phyloP scores from a whole-genome alignment of 1,140 invertebrate species.

The Chironomus striatipennis region DNA sequence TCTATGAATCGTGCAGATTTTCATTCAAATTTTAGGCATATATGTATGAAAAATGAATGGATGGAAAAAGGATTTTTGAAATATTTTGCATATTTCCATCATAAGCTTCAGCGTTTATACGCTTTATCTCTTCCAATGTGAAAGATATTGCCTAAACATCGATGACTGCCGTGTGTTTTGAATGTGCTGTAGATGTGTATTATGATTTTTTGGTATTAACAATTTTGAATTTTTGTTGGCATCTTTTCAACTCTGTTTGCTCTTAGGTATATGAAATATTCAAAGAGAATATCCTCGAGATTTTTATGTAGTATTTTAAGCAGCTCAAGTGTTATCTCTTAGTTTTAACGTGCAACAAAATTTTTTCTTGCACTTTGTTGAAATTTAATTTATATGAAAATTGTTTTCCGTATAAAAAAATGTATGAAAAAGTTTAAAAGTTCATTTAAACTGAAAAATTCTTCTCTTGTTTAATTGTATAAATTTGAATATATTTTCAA shows the following conservation, averaged over 20 bases:
- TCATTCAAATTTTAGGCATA: too few species aligned
- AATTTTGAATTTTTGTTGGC: not conserved
- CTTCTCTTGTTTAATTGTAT: not conserved
- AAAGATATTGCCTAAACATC: not conserved
- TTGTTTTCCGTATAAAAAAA: not conserved
- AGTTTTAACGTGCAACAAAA: not conserved
- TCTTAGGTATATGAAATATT: not conserved
- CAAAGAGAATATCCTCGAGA: not conserved
- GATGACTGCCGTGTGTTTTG: not conserved
- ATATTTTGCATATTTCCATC: slow-evolving; percentile 3
- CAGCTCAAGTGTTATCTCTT: not conserved
- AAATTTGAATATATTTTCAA: not conserved
- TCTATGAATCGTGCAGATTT: too few species aligned
- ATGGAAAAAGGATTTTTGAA: not conserved
- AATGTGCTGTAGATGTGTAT: not conserved
- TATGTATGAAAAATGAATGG: too few species aligned
- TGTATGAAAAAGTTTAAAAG: too few species aligned
- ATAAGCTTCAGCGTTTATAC: not conserved
- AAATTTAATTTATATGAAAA: slow-evolving; percentile 6
- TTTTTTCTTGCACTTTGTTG: not conserved
- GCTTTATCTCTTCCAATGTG: not conserved
- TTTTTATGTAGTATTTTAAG: not conserved
- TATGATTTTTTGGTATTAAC: not conserved
- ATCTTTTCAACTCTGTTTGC: not conserved
- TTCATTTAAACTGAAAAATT: too few species aligned